Evolutionary conservation across 1,140 invertebrate genomes (phyloP).

Genomic region (Euwallacea fornicatus): DNA sequence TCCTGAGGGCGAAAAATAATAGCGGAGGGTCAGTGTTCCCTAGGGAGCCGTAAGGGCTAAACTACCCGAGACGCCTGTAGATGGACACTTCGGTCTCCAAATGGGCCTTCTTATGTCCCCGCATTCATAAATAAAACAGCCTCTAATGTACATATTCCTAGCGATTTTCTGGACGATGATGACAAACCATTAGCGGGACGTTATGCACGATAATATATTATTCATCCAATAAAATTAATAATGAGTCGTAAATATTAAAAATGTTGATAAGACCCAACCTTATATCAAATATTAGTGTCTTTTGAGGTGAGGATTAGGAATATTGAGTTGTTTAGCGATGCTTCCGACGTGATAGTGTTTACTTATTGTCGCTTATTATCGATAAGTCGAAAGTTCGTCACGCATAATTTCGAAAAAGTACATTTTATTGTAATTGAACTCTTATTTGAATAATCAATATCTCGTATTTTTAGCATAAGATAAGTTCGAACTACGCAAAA

Average conservation of each 20-base stretch:
- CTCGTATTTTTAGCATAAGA: no score
- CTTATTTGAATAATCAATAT: no score
- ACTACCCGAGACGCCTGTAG: conserved; percentile 50
- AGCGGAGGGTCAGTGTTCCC: conserved; percentile 53
- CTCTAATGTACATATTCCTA: conserved; percentile 32
- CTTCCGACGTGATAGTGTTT: conserved; percentile 19
- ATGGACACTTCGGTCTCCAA: conserved; percentile 49
- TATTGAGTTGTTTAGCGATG: conserved; percentile 10
- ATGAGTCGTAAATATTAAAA: conserved; percentile 5
- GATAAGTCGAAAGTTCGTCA: not conserved
- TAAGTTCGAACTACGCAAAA: no score
- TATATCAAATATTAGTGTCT: not conserved
- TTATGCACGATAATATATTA: no score
- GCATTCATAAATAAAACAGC: conserved; percentile 50
- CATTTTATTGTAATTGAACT: no score
- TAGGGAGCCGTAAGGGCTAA: conserved; percentile 53
- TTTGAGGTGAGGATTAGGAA: conserved; percentile 1
- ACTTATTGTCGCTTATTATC: not conserved
- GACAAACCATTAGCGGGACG: no score
- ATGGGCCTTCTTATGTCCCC: conserved; percentile 45
- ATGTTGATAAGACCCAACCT: conserved; percentile 16
- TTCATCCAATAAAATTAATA: conserved; percentile 6
- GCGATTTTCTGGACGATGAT: conserved; percentile 3
- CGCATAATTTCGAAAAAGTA: no score
- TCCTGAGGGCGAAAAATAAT: conserved; percentile 55